phyloP scores from a whole-genome alignment of 2,888 invertebrate species.

The Ypsolopha scabrella region DNA sequence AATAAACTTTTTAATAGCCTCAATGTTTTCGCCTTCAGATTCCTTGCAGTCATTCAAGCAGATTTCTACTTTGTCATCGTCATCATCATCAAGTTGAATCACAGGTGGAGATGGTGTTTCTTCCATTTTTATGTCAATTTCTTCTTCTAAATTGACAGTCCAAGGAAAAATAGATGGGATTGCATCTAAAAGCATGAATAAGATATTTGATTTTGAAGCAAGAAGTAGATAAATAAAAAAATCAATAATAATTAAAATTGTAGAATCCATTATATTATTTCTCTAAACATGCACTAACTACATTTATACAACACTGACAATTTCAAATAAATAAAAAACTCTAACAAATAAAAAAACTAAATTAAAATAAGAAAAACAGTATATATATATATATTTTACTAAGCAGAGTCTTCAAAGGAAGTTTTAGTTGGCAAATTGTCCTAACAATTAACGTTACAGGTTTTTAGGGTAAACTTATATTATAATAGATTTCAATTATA shows the following conservation, averaged over 20 bases:
- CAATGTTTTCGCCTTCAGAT: slow-evolving; percentile 45
- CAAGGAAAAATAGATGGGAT: slow-evolving; percentile 81
- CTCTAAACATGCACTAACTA: background rate
- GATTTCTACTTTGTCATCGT: slow-evolving; percentile 11
- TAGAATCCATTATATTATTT: too few relatives aligned
- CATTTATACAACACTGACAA: background rate
- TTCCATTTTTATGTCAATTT: slow-evolving; percentile 14
- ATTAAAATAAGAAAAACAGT: too few relatives aligned
- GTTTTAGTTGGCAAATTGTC: too few relatives aligned
- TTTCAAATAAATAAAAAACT: too few relatives aligned
- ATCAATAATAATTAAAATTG: too few relatives aligned
- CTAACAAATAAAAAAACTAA: too few relatives aligned
- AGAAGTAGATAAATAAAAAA: background rate
- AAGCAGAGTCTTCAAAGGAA: too few relatives aligned
- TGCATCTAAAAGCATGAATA: slow-evolving; percentile 59
- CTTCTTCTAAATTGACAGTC: slow-evolving; percentile 31
- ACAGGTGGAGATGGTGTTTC: slow-evolving; percentile 16
- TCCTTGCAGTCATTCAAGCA: slow-evolving; percentile 25
- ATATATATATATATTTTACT: too few relatives aligned
- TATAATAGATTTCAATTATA: too few relatives aligned
- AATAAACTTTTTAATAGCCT: slow-evolving; percentile 48
- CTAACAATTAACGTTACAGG: too few relatives aligned
- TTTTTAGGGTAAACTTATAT: too few relatives aligned
- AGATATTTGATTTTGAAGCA: background rate
- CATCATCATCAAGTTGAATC: slow-evolving; percentile 13